Evolutionary conservation across 2,797 vertebrate genomes (phyloP).

Genomic region (Tinamus major): DNA sequence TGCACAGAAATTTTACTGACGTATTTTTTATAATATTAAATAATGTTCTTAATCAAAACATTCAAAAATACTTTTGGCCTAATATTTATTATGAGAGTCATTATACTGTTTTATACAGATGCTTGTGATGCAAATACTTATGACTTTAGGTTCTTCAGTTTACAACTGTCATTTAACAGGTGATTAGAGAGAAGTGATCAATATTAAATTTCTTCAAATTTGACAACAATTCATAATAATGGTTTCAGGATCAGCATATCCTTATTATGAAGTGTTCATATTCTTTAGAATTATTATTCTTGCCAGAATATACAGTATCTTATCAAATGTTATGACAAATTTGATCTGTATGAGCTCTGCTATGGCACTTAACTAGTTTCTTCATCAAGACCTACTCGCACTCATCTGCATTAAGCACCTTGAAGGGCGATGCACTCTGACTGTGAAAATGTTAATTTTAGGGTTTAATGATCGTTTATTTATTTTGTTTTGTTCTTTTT

Average conservation of each 20-base stretch:
- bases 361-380: neutral
- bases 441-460: slow-evolving; percentile 18
- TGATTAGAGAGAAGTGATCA: neutral
- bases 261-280: neutral
- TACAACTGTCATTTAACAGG: neutral
- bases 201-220: neutral
- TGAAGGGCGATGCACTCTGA: neutral
- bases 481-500: slow-evolving; percentile 28
- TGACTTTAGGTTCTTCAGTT: slow-evolving; percentile 20
- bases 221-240: neutral
- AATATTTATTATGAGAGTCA: slow-evolving; percentile 50
- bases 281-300: neutral
- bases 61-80: slow-evolving; percentile 39
- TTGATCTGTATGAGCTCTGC: neutral
- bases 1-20: neutral
- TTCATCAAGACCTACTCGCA: neutral
- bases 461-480: slow-evolving; percentile 39
- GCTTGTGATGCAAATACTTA: neutral
- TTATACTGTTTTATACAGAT: slow-evolving; percentile 39
- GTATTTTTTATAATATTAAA: slow-evolving; percentile 44
- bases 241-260: neutral
- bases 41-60: slow-evolving; percentile 33
- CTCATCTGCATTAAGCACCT: neutral
- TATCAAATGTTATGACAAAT: neutral
- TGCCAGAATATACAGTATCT: neutral